Evolutionary conservation across 2,888 invertebrate genomes (phyloP), one percentile per base, ranked within the genome.

Genomic region (Ormyrus labotus): DNA sequence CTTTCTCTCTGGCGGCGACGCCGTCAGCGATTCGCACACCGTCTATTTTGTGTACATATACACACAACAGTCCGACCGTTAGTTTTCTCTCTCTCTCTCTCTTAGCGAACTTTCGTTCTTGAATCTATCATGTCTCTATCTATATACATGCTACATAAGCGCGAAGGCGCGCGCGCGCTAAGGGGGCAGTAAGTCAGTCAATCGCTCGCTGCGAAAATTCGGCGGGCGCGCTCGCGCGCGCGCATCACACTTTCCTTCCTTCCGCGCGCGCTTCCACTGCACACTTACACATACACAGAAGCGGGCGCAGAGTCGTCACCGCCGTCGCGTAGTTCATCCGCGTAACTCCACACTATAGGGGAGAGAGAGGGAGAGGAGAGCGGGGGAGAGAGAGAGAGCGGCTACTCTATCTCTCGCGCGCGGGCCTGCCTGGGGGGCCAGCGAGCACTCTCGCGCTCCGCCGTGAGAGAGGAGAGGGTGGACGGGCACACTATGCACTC

Each of bases 191-290:
- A 65, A 50, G 67, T 67, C 55, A 65, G 51, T 50, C 67, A 67
- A 80, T 77, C 81, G 80, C 80, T 74, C 76, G 74, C 72, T 13
- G 71, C 78, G 34, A 69, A 69, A 53, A 71, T 47, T 60, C 53
- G 58, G n/a, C 19, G 19, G 19, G 19, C 19, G 19, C 19, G 19
- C 19, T 19, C 19, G 19, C 19, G 19, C 19, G 2, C 19, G 19
- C 19, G 19, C 19, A 19, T 71, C 60, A 50, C 34, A 9, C 7
- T 19, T 19, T 19, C 60, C 60, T 61, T 61, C 47, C 71, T 58
- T 48, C 57, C 71, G 58, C 51, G 8, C 77, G 57, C 65, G 77
- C 68, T 64, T 64, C 74, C 19, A 19, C 19, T 19, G 19, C 19
- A 19, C 19, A 19, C 19, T 19, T 19, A 19, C 19, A 19, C 19